Percentiles rank a stretch among this genome's conserved stretches.
Conservation (phyloP, 2,888 invertebrate species). For the Automeris io region DNA sequence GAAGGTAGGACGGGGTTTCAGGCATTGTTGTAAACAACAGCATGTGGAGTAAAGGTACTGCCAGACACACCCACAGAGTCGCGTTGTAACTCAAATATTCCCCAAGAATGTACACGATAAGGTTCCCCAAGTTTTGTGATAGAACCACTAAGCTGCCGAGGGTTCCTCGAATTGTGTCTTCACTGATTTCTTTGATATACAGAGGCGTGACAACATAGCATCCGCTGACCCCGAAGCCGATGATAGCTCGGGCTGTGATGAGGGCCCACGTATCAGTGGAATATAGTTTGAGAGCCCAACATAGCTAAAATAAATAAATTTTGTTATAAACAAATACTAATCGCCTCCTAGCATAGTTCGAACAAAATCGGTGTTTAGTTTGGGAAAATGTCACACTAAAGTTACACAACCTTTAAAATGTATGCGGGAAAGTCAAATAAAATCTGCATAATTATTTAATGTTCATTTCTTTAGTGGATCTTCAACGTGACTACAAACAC, state of each 20-base stretch:
- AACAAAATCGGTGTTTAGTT: too few relatives aligned
- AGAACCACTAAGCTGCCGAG: conserved; percentile 59
- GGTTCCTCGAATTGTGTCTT: conserved; percentile 60
- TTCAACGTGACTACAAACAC: too few relatives aligned
- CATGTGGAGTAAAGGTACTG: conserved; percentile 57
- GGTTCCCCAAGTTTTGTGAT: conserved; percentile 61
- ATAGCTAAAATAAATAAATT: conserved; percentile 33
- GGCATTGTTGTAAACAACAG: conserved; percentile 60
- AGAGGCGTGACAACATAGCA: conserved; percentile 65
- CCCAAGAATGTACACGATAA: conserved; percentile 55
- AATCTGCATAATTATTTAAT: too few relatives aligned
- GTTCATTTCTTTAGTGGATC: too few relatives aligned
- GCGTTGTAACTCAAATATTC: conserved; percentile 60
- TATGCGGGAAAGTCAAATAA: too few relatives aligned
- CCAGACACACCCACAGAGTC: conserved; percentile 56
- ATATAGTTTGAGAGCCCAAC: conserved; percentile 60
- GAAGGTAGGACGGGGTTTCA: conserved; percentile 61
- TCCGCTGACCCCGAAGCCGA: conserved; percentile 60
- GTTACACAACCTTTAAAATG: too few relatives aligned
- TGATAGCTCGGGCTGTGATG: conserved; percentile 56
- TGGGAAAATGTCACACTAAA: too few relatives aligned
- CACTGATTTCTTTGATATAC: conserved; percentile 68
- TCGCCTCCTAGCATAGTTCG: too few relatives aligned
- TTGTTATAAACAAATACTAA: not conserved
- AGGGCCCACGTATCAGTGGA: conserved; percentile 64